phyloP scores from a whole-genome alignment of 2,888 invertebrate genomes.

The Neoitamus cyanurus region DNA sequence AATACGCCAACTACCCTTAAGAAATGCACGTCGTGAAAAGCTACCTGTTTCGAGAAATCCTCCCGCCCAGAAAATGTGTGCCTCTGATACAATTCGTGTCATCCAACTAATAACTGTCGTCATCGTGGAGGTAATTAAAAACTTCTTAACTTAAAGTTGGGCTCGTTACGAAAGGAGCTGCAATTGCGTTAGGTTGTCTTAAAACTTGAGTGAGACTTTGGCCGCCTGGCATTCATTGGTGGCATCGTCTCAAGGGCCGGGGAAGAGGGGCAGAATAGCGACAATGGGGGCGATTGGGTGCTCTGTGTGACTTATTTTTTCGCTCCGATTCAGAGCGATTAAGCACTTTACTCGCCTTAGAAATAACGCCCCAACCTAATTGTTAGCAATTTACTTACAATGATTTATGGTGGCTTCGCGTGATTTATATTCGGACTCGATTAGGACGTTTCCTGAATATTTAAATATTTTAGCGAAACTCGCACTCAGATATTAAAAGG shows the following conservation, averaged over 20 bases:
- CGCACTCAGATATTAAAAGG: not conserved
- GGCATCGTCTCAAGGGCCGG: not conserved
- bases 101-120: not conserved
- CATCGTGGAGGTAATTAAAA: not conserved
- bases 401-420: not conserved
- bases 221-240: not conserved
- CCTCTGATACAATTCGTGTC: not conserved
- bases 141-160: not conserved
- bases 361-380: not conserved
- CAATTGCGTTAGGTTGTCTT: not conserved
- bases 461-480: not conserved
- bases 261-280: not conserved
- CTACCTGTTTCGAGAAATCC: not conserved
- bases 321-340: not conserved
- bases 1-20: not conserved
- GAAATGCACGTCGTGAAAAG: not conserved
- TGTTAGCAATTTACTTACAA: not conserved
- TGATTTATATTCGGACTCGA: not conserved
- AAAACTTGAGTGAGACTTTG: not conserved
- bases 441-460: not conserved
- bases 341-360: not conserved
- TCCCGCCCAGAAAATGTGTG: not conserved
- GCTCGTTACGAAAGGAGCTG: not conserved
- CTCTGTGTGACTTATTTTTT: not conserved
- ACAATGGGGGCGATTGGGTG: not conserved